phyloP scores from a whole-genome alignment of 2,113 vertebrate genomes.

The Phalacrocorax aristotelis region DNA sequence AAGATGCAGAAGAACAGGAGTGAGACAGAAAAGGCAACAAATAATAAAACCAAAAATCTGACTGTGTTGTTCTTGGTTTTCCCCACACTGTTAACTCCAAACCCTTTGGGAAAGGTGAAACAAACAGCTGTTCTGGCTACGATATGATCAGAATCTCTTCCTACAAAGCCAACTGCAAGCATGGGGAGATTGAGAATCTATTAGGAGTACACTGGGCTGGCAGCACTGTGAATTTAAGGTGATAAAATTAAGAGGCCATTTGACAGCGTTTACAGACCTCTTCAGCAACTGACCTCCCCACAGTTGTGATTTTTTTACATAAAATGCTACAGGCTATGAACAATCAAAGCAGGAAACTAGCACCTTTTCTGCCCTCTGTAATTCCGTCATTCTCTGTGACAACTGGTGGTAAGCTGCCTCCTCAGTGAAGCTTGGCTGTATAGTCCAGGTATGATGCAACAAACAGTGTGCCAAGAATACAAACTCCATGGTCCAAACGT shows the following conservation, averaged over 20 bases:
- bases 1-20: background rate
- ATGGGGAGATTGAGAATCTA: background rate
- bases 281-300: background rate
- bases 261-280: background rate
- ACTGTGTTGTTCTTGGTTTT: background rate
- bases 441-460: background rate
- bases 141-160: background rate
- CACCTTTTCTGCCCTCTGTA: background rate
- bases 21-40: background rate
- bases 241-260: background rate
- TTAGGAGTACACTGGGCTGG: background rate
- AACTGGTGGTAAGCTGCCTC: background rate
- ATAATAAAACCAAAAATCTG: background rate
- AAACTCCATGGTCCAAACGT: background rate
- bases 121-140: constrained; percentile 1
- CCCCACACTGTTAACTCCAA: background rate
- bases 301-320: background rate
- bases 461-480: background rate
- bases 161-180: background rate
- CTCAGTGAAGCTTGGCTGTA: background rate
- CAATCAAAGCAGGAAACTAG: background rate
- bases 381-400: background rate
- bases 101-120: background rate
- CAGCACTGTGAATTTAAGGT: background rate
- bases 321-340: background rate